phyloP scores from a whole-genome alignment of 2,113 vertebrate species.

The Aramus guarauna region DNA sequence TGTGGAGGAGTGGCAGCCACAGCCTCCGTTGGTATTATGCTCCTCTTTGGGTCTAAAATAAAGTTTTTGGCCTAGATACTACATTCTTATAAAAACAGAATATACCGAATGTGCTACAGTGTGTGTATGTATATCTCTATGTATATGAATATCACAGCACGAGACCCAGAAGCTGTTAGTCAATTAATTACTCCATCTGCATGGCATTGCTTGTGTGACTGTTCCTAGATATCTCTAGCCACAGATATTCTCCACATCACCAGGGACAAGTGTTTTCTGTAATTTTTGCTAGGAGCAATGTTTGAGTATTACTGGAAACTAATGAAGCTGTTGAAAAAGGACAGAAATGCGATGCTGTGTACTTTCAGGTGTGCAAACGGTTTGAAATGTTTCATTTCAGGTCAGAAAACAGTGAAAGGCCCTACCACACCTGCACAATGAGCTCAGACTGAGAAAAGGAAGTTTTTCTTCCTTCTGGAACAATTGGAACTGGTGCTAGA shows the following conservation, averaged over 20 bases:
- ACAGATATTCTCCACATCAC: background rate
- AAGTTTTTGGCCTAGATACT: constrained; percentile 24
- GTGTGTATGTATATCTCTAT: background rate
- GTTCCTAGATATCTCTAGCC: background rate
- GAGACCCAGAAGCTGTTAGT: background rate
- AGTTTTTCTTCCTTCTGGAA: background rate
- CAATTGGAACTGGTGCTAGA: background rate
- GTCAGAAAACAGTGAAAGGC: background rate
- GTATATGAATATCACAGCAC: background rate
- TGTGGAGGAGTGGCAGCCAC: constrained; percentile 41
- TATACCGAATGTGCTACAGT: background rate
- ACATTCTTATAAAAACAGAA: constrained; percentile 59
- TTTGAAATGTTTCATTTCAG: background rate
- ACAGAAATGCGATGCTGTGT: background rate
- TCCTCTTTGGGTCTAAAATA: constrained; percentile 49
- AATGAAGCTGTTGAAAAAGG: background rate
- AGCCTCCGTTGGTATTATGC: background rate
- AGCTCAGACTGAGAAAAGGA: background rate
- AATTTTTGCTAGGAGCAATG: background rate
- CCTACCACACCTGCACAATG: background rate
- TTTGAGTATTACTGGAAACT: background rate
- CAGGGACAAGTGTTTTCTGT: background rate
- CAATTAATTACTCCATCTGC: background rate
- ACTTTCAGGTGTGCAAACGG: background rate
- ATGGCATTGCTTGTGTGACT: background rate